A percentile compares a stretch with the other conserved stretches of the same genome.
phyloP scores from a whole-genome alignment of 2,888 invertebrate species.

The Anthophora plumipes region DNA sequence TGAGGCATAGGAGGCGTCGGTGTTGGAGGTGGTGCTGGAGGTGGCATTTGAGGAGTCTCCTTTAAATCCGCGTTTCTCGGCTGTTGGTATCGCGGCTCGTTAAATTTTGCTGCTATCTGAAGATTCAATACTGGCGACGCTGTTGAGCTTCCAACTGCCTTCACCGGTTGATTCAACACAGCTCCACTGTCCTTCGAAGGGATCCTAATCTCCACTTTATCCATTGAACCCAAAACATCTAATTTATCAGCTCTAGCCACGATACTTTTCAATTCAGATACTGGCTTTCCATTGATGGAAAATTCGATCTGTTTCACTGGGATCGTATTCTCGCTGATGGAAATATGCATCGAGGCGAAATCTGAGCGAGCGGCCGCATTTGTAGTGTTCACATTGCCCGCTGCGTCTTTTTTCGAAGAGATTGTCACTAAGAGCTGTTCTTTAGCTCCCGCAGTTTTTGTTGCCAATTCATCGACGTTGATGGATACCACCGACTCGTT shows the following conservation, averaged over 20 bases:
- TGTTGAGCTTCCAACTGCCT: neutral
- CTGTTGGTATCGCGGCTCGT: slow-evolving; percentile 9
- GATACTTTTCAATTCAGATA: slow-evolving; percentile 64
- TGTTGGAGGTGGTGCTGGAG: neutral
- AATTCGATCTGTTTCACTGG: slow-evolving; percentile 72
- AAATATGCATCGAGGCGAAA: slow-evolving; percentile 65
- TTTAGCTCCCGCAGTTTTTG: neutral
- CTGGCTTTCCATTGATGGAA: slow-evolving; percentile 72
- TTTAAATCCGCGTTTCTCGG: slow-evolving; percentile 17
- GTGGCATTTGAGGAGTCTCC: neutral
- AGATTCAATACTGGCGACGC: slow-evolving; percentile 52
- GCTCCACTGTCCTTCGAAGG: slow-evolving; percentile 32
- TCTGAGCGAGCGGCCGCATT: neutral
- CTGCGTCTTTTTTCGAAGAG: slow-evolving; percentile 29
- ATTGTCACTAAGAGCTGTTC: slow-evolving; percentile 69
- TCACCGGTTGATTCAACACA: neutral
- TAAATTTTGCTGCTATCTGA: slow-evolving; percentile 66
- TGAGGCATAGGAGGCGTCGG: neutral
- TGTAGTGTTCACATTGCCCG: neutral
- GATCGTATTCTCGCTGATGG: slow-evolving; percentile 65
- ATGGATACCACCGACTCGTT: slow-evolving; percentile 66
- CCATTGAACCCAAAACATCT: slow-evolving; percentile 66
- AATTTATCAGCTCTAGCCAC: slow-evolving; percentile 60
- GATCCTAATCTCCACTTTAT: slow-evolving; percentile 72
- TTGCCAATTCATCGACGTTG: slow-evolving; percentile 51